phyloP scores from a whole-genome alignment of 92 coral and sea anemone species.

The Phenganax stokvisi region DNA sequence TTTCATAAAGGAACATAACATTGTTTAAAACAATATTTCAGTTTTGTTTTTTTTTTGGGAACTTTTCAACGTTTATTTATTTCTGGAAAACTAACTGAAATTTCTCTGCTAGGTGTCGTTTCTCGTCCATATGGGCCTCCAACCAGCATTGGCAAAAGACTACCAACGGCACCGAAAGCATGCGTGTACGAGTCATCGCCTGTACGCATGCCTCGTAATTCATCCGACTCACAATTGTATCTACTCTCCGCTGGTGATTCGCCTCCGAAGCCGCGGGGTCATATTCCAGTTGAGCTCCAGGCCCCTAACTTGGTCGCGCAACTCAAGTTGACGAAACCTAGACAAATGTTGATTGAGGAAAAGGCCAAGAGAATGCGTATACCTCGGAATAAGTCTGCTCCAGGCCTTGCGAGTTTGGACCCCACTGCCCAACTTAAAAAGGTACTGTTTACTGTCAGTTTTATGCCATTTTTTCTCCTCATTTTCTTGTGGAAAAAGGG shows the following conservation, averaged over 20 bases:
- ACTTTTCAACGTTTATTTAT: no score
- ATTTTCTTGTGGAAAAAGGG: no score
- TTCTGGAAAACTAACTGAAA: background rate
- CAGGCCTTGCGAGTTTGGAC: conserved; percentile 41
- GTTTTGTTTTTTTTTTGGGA: no score
- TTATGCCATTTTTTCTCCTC: no score
- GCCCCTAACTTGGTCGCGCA: conserved; percentile 96
- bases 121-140: conserved; percentile 21
- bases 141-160: background rate
- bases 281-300: conserved; percentile 86
- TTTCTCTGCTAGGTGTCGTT: conserved; percentile 5
- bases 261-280: conserved; percentile 51
- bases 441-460: background rate
- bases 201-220: conserved; percentile 74
- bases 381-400: conserved; percentile 49
- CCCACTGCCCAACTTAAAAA: conserved; percentile 70
- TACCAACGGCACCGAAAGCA: background rate
- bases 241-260: conserved; percentile 65
- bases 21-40: no score
- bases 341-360: conserved; percentile 41
- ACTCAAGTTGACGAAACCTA: conserved; percentile 62
- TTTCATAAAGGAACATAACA: no score
- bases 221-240: conserved; percentile 88
- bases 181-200: conserved; percentile 1
- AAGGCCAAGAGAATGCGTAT: conserved; percentile 25